Conservation (phyloP, 2,888 invertebrate species). For the Trissoscelio sp. region DNA sequence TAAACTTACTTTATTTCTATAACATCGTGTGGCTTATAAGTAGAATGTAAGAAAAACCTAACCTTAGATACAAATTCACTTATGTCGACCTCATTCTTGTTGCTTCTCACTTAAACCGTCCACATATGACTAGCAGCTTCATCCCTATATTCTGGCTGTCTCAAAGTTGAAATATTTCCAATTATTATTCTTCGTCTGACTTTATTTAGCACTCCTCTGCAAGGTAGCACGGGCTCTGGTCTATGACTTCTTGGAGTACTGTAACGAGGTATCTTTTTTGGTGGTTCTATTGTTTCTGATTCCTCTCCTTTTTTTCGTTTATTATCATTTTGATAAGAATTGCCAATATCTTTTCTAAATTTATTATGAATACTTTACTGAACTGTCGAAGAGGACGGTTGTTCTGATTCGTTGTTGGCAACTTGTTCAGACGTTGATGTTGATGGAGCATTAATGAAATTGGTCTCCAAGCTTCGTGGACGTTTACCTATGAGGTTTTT, state of each 20-base stretch:
- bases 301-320: background rate
- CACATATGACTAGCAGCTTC: slow-evolving; percentile 93
- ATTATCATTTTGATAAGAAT: background rate
- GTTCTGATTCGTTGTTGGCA: slow-evolving; percentile 35
- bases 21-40: slow-evolving; percentile 93
- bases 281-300: slow-evolving; percentile 48
- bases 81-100: slow-evolving; percentile 86
- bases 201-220: slow-evolving; percentile 79
- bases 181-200: slow-evolving; percentile 82
- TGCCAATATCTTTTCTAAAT: slow-evolving; percentile 8
- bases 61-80: slow-evolving; percentile 89
- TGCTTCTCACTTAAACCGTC: slow-evolving; percentile 93
- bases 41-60: slow-evolving; percentile 92
- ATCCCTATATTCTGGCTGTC: slow-evolving; percentile 87
- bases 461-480: slow-evolving; percentile 74
- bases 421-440: slow-evolving; percentile 65
- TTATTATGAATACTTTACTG: background rate
- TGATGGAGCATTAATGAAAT: slow-evolving; percentile 63
- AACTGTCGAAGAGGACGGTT: slow-evolving; percentile 50
- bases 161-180: slow-evolving; percentile 93
- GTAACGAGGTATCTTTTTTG: slow-evolving; percentile 81
- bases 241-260: slow-evolving; percentile 79
- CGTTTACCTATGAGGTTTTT: slow-evolving; percentile 88
- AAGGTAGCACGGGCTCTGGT: slow-evolving; percentile 75
- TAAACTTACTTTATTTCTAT: too few species aligned